Percentiles rank a stretch among this genome's conserved stretches.
These are phyloP conservation scores for Cheilosia grossa DNA, from an alignment of 2,888 invertebrate species.

Conservation along the genomic window DNA sequence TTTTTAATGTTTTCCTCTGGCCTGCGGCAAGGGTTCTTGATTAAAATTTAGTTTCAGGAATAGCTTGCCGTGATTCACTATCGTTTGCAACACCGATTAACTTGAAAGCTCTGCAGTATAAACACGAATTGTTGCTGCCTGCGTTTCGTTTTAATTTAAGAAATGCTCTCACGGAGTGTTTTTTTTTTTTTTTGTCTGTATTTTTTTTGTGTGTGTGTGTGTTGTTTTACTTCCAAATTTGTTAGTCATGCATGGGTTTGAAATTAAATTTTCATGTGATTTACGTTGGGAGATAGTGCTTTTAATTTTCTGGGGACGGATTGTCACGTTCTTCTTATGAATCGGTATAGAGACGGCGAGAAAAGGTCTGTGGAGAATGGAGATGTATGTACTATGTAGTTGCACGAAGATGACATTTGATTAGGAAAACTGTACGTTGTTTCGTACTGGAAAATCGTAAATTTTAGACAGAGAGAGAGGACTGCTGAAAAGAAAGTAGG, in stretches of 20 bases:
- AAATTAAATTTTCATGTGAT: conserved; percentile 41
- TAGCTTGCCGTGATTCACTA: conserved; percentile 44
- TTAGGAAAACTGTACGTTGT: too few relatives aligned
- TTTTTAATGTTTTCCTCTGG: conserved; percentile 15
- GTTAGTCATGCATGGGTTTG: conserved; percentile 52
- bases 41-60: conserved; percentile 15
- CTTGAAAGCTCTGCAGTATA: conserved; percentile 34
- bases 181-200: conserved; percentile 15
- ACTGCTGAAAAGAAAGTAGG: too few relatives aligned
- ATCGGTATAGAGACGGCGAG: too few relatives aligned
- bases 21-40: conserved; percentile 3
- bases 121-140: conserved; percentile 26
- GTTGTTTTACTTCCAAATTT: conserved; percentile 51
- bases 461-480: too few relatives aligned
- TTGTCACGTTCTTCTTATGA: neutral
- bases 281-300: neutral
- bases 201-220: conserved; percentile 7
- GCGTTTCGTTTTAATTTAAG: conserved; percentile 56
- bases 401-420: neutral
- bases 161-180: conserved; percentile 58
- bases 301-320: neutral
- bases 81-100: conserved; percentile 25
- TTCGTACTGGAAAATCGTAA: too few relatives aligned
- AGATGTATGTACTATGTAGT: too few relatives aligned
- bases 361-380: too few relatives aligned